phyloP scores from a whole-genome alignment of 2,888 invertebrate genomes.

The Phasia obesa region DNA sequence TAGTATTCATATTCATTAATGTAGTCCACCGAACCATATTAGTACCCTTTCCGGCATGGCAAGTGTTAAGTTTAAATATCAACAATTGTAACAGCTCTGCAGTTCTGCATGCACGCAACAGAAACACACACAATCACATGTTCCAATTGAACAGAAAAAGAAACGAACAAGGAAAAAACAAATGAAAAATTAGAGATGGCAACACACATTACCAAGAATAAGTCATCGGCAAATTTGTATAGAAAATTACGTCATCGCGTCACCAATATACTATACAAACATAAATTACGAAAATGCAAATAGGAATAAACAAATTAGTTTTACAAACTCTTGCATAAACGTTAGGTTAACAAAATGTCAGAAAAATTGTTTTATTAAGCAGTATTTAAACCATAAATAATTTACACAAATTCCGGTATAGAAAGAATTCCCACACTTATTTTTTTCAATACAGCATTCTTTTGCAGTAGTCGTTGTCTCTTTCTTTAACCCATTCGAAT shows the following conservation, averaged over 20 bases:
- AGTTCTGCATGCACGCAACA: slow-evolving; percentile 25
- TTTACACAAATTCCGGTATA: slow-evolving; percentile 57
- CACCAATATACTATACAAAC: slow-evolving; percentile 56
- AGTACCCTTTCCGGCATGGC: slow-evolving; percentile 27
- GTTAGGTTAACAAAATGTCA: neutral
- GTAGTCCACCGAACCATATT: neutral
- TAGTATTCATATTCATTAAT: neutral
- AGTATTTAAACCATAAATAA: neutral
- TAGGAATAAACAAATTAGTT: too few relatives aligned
- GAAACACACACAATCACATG: neutral
- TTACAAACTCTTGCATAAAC: neutral
- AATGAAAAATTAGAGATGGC: slow-evolving; percentile 53
- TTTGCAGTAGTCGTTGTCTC: slow-evolving; percentile 38
- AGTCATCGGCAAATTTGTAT: slow-evolving; percentile 68
- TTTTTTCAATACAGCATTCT: slow-evolving; percentile 40
- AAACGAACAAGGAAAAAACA: slow-evolving; percentile 4
- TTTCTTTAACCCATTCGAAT: slow-evolving; percentile 28
- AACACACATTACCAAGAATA: slow-evolving; percentile 63
- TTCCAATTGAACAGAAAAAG: neutral
- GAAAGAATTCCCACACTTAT: slow-evolving; percentile 52
- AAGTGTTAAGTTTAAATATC: slow-evolving; percentile 32
- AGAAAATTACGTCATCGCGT: slow-evolving; percentile 70
- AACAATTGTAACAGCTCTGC: slow-evolving; percentile 58
- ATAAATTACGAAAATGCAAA: neutral
- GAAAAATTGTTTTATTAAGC: neutral